phyloP scores from a whole-genome alignment of 2,888 invertebrate species.

The Pyrrhosoma nymphula region DNA sequence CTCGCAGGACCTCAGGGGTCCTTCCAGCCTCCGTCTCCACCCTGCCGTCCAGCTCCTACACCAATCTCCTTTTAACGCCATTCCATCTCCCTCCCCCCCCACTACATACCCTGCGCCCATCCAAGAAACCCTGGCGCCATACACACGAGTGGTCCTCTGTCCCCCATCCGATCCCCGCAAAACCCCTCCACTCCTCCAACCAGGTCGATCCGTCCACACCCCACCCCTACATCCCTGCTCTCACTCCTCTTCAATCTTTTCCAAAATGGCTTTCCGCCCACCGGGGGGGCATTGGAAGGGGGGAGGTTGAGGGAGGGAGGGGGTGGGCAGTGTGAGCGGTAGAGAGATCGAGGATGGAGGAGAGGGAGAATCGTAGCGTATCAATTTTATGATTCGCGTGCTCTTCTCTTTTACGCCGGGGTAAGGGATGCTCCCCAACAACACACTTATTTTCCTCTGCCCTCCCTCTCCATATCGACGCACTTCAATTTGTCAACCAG shows the following conservation, averaged over 20 bases:
- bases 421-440: background rate
- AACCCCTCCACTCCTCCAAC: too few species aligned
- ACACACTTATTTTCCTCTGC: background rate
- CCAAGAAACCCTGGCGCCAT: background rate
- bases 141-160: background rate
- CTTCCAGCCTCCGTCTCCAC: background rate
- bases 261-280: slow-evolving; percentile 61
- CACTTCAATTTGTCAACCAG: background rate
- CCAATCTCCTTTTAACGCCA: slow-evolving; percentile 8
- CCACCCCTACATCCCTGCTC: background rate
- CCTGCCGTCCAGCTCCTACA: background rate
- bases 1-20: background rate
- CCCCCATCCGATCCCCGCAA: background rate
- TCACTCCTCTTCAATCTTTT: slow-evolving; percentile 56
- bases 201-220: background rate
- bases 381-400: slow-evolving; percentile 43
- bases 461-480: background rate
- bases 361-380: slow-evolving; percentile 53
- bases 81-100: background rate
- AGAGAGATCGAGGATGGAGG: background rate
- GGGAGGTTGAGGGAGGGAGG: background rate
- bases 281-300: background rate
- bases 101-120: background rate
- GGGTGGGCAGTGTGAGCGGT: too few species aligned
- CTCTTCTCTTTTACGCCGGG: background rate